A percentile compares a stretch with the other conserved stretches of the same genome.
Conservation (phyloP, 2,797 vertebrate genomes). For the Takifugu ocellatus region DNA sequence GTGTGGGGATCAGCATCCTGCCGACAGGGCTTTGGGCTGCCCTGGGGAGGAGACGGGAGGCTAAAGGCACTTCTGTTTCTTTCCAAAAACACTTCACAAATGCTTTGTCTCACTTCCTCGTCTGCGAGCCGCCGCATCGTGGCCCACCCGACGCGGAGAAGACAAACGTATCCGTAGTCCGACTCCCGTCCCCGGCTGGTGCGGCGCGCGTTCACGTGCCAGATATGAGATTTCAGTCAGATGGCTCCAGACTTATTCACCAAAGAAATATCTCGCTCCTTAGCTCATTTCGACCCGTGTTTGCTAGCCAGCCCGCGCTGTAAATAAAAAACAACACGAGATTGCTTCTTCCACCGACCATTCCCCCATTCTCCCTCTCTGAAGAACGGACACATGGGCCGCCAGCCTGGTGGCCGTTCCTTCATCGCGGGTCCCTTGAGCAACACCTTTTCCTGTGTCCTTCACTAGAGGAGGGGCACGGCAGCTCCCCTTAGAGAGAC, state of each 20-base stretch:
- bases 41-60: slow-evolving; percentile 73
- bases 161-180: slow-evolving; percentile 45
- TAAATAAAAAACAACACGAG: slow-evolving; percentile 71
- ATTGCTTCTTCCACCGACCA: slow-evolving; percentile 55
- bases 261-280: slow-evolving; percentile 44
- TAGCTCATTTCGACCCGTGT: slow-evolving; percentile 61
- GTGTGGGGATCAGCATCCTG: slow-evolving; percentile 78
- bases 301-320: slow-evolving; percentile 61
- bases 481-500: slow-evolving; percentile 65
- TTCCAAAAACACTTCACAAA: slow-evolving; percentile 69
- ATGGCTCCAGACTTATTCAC: slow-evolving; percentile 33
- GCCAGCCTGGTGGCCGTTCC: slow-evolving; percentile 67
- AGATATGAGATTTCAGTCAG: slow-evolving; percentile 58
- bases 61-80: slow-evolving; percentile 67
- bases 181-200: slow-evolving; percentile 63
- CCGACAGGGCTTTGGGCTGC: slow-evolving; percentile 74
- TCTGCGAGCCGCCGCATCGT: slow-evolving; percentile 46
- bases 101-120: slow-evolving; percentile 63
- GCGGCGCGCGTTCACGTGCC: slow-evolving; percentile 38
- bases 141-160: slow-evolving; percentile 38
- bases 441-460: slow-evolving; percentile 77
- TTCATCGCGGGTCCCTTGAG: slow-evolving; percentile 73
- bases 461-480: slow-evolving; percentile 72
- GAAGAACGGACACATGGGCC: slow-evolving; percentile 63
- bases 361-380: slow-evolving; percentile 44